A percentile compares a stretch with the other conserved stretches of the same genome.
These are phyloP conservation scores for Drosophila nigromelanica DNA, from an alignment of 1,140 invertebrate genomes.

Conservation along the genomic window DNA sequence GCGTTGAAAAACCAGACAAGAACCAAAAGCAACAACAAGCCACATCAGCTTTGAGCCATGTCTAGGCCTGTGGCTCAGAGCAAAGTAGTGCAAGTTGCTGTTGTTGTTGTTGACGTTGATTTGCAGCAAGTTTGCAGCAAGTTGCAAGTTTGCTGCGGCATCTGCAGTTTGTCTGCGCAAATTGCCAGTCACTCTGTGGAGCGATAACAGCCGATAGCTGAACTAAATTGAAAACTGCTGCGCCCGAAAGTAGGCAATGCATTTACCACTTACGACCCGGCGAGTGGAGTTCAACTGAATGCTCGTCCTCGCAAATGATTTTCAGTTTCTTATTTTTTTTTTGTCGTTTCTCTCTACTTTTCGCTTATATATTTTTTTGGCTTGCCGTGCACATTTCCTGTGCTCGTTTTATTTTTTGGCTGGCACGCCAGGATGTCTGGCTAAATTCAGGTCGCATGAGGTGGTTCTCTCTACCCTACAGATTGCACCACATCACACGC, in stretches of 20 bases:
- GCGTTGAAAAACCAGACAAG: constrained; percentile 13
- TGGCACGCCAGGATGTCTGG: constrained; percentile 50
- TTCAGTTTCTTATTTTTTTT: constrained; percentile 37
- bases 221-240: constrained; percentile 78
- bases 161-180: constrained; percentile 75
- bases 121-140: constrained; percentile 41
- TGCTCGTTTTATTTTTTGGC: constrained; percentile 22
- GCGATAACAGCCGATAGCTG: constrained; percentile 52
- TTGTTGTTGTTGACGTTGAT: constrained; percentile 36
- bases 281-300: constrained; percentile 13
- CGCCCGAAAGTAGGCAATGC: constrained; percentile 66
- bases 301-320: constrained; percentile 47
- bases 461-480: not conserved
- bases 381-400: constrained; percentile 48
- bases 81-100: constrained; percentile 32
- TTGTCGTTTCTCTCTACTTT: constrained; percentile 10
- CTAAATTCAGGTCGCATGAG: constrained; percentile 50
- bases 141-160: constrained; percentile 48
- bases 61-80: constrained; percentile 26
- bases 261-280: constrained; percentile 33
- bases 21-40: not conserved
- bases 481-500: constrained; percentile 3
- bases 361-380: constrained; percentile 28
- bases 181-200: constrained; percentile 61
- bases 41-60: constrained; percentile 7